These are phyloP conservation scores for Linepithema humile DNA, from an alignment of 1,140 invertebrate species.

Conservation along the genomic window DNA sequence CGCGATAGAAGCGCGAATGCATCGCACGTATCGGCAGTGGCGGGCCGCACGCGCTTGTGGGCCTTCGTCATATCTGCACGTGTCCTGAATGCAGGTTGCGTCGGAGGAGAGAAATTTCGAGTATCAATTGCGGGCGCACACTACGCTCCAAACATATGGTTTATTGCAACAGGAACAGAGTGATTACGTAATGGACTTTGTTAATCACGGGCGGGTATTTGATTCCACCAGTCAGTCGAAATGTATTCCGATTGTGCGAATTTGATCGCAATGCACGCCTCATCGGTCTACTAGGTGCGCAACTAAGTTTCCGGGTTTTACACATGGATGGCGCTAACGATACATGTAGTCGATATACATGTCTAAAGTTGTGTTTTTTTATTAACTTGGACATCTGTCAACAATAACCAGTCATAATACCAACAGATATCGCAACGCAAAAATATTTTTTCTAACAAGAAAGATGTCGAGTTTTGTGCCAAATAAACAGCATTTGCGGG, in stretches of 20 bases:
- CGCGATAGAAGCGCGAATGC: not conserved
- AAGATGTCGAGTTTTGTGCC: too few species aligned
- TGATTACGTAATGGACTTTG: not conserved
- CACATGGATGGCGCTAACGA: too few species aligned
- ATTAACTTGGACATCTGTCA: too few species aligned
- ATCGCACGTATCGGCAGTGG: not conserved
- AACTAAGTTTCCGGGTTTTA: too few species aligned
- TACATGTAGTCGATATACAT: too few species aligned
- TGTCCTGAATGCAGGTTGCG: not conserved
- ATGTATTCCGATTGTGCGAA: not conserved
- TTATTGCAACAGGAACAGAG: not conserved
- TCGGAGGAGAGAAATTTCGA: not conserved
- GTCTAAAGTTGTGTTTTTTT: too few species aligned
- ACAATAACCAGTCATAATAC: too few species aligned
- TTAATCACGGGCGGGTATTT: not conserved
- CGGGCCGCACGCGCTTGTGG: not conserved
- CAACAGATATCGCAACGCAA: too few species aligned
- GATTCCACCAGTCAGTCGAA: not conserved
- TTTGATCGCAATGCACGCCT: too few species aligned
- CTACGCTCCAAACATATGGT: not conserved
- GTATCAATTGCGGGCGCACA: not conserved
- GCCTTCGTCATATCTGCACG: not conserved
- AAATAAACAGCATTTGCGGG: too few species aligned
- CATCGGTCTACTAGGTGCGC: too few species aligned
- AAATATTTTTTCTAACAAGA: too few species aligned